Conservation (phyloP, 2,888 invertebrate genomes). For the Drosophila recens region DNA sequence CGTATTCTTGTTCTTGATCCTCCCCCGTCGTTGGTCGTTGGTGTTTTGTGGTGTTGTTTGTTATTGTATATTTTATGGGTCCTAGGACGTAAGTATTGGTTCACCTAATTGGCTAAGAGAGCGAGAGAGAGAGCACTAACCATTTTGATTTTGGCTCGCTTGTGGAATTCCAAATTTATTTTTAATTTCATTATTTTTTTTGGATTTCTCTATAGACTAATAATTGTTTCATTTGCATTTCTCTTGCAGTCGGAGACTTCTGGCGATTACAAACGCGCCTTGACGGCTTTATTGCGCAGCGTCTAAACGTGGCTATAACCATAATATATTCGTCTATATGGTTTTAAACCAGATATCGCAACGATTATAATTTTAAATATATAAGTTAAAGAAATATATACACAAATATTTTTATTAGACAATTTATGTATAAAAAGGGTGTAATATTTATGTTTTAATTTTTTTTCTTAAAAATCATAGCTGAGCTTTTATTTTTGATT, state of each 20-base stretch:
- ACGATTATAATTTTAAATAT: background rate
- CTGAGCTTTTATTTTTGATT: too few species aligned
- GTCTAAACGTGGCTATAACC: slow-evolving; percentile 54
- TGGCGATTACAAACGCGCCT: slow-evolving; percentile 87
- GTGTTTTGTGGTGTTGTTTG: slow-evolving; percentile 36
- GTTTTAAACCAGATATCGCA: background rate
- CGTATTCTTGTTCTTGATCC: slow-evolving; percentile 33
- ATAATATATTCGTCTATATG: background rate
- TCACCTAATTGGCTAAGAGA: slow-evolving; percentile 23
- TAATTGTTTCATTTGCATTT: slow-evolving; percentile 17
- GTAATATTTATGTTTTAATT: too few species aligned
- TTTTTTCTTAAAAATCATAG: too few species aligned
- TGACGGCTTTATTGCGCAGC: slow-evolving; percentile 85
- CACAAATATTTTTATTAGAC: too few species aligned
- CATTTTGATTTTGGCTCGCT: slow-evolving; percentile 1
- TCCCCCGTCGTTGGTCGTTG: slow-evolving; percentile 14
- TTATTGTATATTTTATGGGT: slow-evolving; percentile 45
- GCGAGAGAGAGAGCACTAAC: background rate
- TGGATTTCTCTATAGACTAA: background rate
- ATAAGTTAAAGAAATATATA: too few species aligned
- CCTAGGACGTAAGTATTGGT: slow-evolving; percentile 72
- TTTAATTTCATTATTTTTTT: background rate
- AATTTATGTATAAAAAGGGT: too few species aligned
- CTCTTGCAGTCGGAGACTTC: slow-evolving; percentile 86
- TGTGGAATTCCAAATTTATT: slow-evolving; percentile 39